Conservation (phyloP, 2,888 invertebrate genomes). For the Sycophila texana region DNA sequence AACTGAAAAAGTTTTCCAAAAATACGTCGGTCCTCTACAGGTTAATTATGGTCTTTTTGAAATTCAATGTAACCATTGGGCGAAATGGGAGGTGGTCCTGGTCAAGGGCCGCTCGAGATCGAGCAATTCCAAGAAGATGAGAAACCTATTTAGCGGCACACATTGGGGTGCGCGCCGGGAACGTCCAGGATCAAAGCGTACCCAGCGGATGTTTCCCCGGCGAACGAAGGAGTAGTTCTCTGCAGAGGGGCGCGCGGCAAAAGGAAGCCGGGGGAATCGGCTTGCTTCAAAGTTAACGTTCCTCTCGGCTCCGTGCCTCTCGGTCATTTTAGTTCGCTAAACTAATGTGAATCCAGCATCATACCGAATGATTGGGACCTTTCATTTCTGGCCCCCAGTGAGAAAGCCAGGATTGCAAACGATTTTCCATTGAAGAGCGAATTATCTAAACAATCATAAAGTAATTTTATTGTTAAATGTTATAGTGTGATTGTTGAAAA, state of each 20-base stretch:
- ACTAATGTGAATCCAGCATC: too few species aligned
- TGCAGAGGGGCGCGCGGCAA: background rate
- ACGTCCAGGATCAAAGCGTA: background rate
- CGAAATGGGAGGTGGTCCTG: background rate
- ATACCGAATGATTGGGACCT: too few species aligned
- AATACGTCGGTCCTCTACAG: too few species aligned
- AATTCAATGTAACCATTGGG: background rate
- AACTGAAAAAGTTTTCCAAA: too few species aligned
- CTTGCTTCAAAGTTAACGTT: slow-evolving; percentile 1
- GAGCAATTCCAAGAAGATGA: background rate
- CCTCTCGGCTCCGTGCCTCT: background rate
- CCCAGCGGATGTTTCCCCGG: background rate
- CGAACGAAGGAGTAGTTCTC: background rate
- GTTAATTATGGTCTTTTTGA: too few species aligned
- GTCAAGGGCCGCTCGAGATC: background rate
- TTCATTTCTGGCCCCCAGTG: too few species aligned
- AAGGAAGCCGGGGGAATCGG: background rate
- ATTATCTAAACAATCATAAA: too few species aligned
- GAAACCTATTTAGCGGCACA: slow-evolving; percentile 1
- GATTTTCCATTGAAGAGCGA: too few species aligned
- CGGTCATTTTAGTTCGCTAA: too few species aligned
- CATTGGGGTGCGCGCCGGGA: background rate
- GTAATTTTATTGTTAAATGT: too few species aligned
- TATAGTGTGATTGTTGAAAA: too few species aligned
- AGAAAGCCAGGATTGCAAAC: too few species aligned